Evolutionary conservation across 2,888 invertebrate species (phyloP).

Genomic region (Synanthedon myopaeformis): DNA sequence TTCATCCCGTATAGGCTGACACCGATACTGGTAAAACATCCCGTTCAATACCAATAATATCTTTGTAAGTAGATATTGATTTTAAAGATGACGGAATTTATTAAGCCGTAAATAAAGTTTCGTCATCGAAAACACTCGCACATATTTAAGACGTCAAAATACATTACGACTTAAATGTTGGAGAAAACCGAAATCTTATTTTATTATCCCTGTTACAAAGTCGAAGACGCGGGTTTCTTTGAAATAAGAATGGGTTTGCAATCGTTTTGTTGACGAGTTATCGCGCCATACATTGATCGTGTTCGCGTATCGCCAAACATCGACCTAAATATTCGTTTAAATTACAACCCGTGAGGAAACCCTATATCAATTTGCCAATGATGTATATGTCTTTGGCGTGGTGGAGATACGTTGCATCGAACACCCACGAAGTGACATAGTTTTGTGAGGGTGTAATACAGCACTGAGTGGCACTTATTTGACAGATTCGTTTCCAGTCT

Average conservation of each 20-base stretch:
- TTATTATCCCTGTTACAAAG: slow-evolving; percentile 26
- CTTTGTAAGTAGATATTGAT: too few species aligned
- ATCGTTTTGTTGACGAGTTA: slow-evolving; percentile 7
- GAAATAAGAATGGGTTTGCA: slow-evolving; percentile 22
- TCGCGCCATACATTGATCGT: slow-evolving; percentile 3
- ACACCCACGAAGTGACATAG: slow-evolving; percentile 6
- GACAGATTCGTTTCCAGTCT: not conserved
- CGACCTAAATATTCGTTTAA: slow-evolving; percentile 1
- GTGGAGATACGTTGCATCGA: not conserved
- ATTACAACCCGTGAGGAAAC: not conserved
- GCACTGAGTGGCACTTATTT: slow-evolving; percentile 7
- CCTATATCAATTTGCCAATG: not conserved
- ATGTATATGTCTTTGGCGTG: not conserved
- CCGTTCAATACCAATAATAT: too few species aligned
- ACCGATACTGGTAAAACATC: too few species aligned
- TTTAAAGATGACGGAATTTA: slow-evolving; percentile 31
- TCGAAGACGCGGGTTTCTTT: not conserved
- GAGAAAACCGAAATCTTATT: slow-evolving; percentile 27
- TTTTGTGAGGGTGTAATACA: slow-evolving; percentile 2
- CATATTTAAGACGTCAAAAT: slow-evolving; percentile 39
- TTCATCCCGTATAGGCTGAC: too few species aligned
- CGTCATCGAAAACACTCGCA: slow-evolving; percentile 34
- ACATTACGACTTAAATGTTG: slow-evolving; percentile 27
- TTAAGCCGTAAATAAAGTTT: slow-evolving; percentile 40
- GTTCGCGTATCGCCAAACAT: not conserved